phyloP scores from a whole-genome alignment of 2,113 vertebrate genomes.

The Hippocampus guttulatus region DNA sequence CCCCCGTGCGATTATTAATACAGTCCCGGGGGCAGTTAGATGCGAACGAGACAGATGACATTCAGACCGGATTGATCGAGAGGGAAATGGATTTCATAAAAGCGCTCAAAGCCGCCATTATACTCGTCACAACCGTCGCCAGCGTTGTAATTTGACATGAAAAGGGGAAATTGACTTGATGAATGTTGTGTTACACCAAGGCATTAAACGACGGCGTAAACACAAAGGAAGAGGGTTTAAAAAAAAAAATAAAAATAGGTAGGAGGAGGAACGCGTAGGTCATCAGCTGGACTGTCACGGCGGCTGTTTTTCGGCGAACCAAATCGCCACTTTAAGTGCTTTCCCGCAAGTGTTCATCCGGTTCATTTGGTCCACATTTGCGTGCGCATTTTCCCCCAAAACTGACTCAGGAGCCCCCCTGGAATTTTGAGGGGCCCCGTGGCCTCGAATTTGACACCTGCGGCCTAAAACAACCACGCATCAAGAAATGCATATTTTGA shows the following conservation, averaged over 20 bases:
- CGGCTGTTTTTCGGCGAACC: too few relatives aligned
- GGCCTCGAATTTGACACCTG: too few relatives aligned
- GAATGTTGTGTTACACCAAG: conserved; percentile 16
- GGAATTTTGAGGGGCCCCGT: too few relatives aligned
- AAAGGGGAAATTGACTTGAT: conserved; percentile 31
- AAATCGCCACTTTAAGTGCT: too few relatives aligned
- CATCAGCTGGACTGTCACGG: too few relatives aligned
- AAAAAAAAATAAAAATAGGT: background rate
- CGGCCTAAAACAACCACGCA: too few relatives aligned
- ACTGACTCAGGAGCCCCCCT: too few relatives aligned
- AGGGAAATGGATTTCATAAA: conserved; percentile 77
- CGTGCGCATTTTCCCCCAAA: too few relatives aligned
- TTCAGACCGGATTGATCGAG: conserved; percentile 80
- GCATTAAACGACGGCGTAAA: background rate
- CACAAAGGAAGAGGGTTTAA: background rate
- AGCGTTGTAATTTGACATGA: conserved; percentile 22
- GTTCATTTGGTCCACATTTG: too few relatives aligned
- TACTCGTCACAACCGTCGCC: conserved; percentile 53
- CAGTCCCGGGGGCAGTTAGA: conserved; percentile 72
- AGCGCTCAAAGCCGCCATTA: conserved; percentile 69
- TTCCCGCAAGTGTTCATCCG: too few relatives aligned
- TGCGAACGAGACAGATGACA: conserved; percentile 78
- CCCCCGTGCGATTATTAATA: conserved; percentile 79
- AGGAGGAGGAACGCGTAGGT: too few relatives aligned
- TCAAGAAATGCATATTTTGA: too few relatives aligned